Conservation (phyloP, 1,140 invertebrate species). For the Ylistrum balloti region DNA sequence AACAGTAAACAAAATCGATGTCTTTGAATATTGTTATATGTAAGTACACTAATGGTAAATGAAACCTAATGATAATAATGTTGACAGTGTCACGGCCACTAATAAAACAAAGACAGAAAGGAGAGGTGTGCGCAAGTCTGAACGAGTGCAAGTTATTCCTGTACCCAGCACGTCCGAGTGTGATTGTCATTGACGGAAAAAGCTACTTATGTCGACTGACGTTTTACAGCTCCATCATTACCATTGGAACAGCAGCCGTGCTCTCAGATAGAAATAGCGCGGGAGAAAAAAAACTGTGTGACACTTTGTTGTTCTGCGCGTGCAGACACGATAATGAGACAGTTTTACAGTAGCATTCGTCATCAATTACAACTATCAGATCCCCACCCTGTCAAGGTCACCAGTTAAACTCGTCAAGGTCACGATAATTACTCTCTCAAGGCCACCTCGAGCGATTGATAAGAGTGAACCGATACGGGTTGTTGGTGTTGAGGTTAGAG, state of each 20-base stretch:
- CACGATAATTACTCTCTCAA: slow-evolving; percentile 18
- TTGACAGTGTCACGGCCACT: neutral
- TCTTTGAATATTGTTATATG: too few species aligned
- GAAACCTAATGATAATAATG: neutral
- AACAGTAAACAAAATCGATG: too few species aligned
- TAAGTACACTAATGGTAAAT: too few species aligned
- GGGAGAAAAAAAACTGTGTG: neutral
- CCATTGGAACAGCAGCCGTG: neutral
- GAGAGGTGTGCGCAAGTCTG: too few species aligned
- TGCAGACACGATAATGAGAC: slow-evolving; percentile 26
- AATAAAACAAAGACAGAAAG: too few species aligned
- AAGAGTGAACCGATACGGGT: slow-evolving; percentile 37
- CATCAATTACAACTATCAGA: slow-evolving; percentile 30
- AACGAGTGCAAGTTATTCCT: neutral
- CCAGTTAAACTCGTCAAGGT: slow-evolving; percentile 6
- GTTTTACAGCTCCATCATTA: neutral
- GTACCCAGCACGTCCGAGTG: neutral
- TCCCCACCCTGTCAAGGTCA: slow-evolving; percentile 31
- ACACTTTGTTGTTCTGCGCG: slow-evolving; percentile 6
- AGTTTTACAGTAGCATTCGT: slow-evolving; percentile 14
- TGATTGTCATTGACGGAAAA: neutral
- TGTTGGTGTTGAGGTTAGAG: slow-evolving; percentile 33
- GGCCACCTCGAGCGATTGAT: neutral
- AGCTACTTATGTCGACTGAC: neutral
- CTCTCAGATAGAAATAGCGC: neutral